phyloP scores from a whole-genome alignment of 2,888 invertebrate species.

The Pseudeuparius sepicola region DNA sequence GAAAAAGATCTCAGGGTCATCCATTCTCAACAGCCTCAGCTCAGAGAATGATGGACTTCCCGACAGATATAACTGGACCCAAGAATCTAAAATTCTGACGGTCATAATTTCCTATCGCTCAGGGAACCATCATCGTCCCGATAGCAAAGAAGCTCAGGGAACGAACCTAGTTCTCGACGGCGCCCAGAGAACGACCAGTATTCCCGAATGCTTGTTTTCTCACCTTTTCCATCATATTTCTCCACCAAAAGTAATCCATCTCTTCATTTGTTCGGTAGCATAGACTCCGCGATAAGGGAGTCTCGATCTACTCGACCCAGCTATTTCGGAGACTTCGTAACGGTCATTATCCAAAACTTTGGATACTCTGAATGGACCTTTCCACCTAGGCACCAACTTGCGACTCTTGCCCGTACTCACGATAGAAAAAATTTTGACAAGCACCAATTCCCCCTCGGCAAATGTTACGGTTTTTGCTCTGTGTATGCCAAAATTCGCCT shows the following conservation, averaged over 20 bases:
- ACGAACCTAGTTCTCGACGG: too few relatives aligned
- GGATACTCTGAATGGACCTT: conserved; percentile 12
- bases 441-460: too few relatives aligned
- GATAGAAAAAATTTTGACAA: conserved; percentile 8
- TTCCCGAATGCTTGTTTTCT: too few relatives aligned
- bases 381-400: too few relatives aligned
- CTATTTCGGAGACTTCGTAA: conserved; percentile 14
- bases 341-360: conserved; percentile 12
- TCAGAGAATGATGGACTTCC: conserved; percentile 3
- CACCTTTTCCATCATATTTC: too few relatives aligned
- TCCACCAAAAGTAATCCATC: conserved; percentile 8
- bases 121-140: too few relatives aligned
- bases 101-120: too few relatives aligned
- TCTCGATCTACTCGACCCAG: conserved; percentile 11
- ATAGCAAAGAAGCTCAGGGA: too few relatives aligned
- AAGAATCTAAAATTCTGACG: too few relatives aligned
- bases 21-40: conserved; percentile 4
- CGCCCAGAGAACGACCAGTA: too few relatives aligned
- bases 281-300: conserved; percentile 11
- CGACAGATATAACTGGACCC: too few relatives aligned
- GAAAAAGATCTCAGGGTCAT: too few relatives aligned
- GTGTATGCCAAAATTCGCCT: conserved; percentile 1
- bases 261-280: conserved; percentile 12
- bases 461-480: conserved; percentile 2
- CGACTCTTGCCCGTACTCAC: conserved; percentile 12